These are phyloP conservation scores for Myotis lucifugus DNA, from an alignment of 2,113 vertebrate species.

Conservation along the genomic window DNA sequence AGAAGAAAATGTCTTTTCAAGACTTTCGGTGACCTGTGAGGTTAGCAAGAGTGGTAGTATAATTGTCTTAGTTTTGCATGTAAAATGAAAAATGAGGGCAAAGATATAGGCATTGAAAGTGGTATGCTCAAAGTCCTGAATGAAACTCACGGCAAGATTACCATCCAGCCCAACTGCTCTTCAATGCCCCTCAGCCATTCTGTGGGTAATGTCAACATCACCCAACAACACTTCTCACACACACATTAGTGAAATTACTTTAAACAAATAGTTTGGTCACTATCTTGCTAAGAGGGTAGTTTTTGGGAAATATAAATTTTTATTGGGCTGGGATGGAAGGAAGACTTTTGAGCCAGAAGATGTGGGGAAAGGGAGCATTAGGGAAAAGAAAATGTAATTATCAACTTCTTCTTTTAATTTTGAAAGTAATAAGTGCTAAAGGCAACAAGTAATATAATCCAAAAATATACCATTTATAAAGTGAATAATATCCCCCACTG, in stretches of 20 bases:
- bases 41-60: background rate
- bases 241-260: background rate
- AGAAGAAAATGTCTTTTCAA: background rate
- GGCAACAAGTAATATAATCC: background rate
- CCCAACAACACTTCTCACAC: background rate
- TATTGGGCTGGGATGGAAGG: background rate
- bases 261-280: background rate
- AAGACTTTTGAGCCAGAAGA: constrained; percentile 1
- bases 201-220: background rate
- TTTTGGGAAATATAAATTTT: constrained; percentile 26
- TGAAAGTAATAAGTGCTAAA: constrained; percentile 18
- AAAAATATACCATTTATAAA: constrained; percentile 2
- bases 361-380: background rate
- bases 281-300: background rate
- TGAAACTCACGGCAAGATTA: background rate
- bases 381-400: background rate
- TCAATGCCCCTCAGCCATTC: background rate
- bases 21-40: background rate
- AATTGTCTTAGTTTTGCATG: background rate
- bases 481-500: background rate
- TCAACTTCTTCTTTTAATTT: background rate
- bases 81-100: background rate
- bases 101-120: background rate
- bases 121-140: background rate
- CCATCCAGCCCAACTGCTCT: background rate